Percentiles rank a stretch among this genome's conserved stretches.
Conservation (phyloP, 2,113 vertebrate genomes). For the Equus przewalskii region DNA sequence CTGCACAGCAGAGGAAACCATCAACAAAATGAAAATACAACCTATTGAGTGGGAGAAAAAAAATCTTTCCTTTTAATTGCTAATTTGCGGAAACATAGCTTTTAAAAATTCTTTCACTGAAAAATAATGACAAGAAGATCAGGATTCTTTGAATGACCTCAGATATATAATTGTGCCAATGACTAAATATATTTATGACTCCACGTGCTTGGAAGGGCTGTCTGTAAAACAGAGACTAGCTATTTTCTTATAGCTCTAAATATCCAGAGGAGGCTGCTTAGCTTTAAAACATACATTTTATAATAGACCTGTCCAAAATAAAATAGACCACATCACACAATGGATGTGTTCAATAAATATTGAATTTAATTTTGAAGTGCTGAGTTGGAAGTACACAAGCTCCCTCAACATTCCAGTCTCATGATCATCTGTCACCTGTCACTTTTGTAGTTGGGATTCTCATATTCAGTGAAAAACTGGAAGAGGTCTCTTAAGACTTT, state of each 20-base stretch:
- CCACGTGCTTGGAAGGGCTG: not conserved
- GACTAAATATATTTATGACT: not conserved
- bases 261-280: not conserved
- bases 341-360: not conserved
- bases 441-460: constrained; percentile 44
- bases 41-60: too few relatives aligned
- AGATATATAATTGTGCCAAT: not conserved
- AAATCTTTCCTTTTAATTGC: not conserved
- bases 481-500: not conserved
- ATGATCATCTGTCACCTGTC: not conserved
- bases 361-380: constrained; percentile 40
- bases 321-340: not conserved
- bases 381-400: not conserved
- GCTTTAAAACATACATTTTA: not conserved
- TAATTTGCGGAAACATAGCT: not conserved
- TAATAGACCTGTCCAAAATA: not conserved
- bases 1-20: too few relatives aligned
- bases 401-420: not conserved
- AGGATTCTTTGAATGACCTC: not conserved
- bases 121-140: not conserved
- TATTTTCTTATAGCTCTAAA: constrained; percentile 27
- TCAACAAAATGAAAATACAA: too few relatives aligned
- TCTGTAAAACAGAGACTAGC: not conserved
- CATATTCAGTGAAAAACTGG: not conserved
- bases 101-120: constrained; percentile 26